Evolutionary conservation across 2,888 invertebrate genomes (phyloP).

Genomic region (Drosophila anomelani): DNA sequence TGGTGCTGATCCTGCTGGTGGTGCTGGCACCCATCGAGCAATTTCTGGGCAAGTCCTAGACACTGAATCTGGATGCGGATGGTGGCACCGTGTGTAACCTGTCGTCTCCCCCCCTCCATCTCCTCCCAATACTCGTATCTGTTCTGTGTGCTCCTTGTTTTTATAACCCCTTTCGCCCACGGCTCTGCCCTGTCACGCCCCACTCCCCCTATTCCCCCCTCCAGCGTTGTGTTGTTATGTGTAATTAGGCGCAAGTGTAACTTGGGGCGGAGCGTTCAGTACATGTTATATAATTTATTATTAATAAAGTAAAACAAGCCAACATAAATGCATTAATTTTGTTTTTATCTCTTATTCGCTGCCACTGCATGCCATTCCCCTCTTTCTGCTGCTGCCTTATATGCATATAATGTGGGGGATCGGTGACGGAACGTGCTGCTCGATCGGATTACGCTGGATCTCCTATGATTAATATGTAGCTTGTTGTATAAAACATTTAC

Average conservation of each 20-base stretch:
- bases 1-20: constrained; percentile 90
- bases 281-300: constrained; percentile 80
- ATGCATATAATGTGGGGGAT: constrained; percentile 27
- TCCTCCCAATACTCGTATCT: constrained; percentile 34
- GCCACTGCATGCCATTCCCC: constrained; percentile 3
- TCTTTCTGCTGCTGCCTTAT: background rate
- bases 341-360: constrained; percentile 39
- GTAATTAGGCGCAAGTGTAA: constrained; percentile 60
- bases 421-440: constrained; percentile 25
- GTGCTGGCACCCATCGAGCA: constrained; percentile 91
- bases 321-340: constrained; percentile 75
- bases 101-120: constrained; percentile 3
- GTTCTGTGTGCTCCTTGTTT: constrained; percentile 41
- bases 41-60: constrained; percentile 84
- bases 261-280: constrained; percentile 63
- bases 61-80: constrained; percentile 8
- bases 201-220: constrained; percentile 9
- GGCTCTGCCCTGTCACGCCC: constrained; percentile 21
- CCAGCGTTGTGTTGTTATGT: constrained; percentile 66
- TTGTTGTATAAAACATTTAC: constrained; percentile 42
- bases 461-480: constrained; percentile 33
- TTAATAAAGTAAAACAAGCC: constrained; percentile 78
- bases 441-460: constrained; percentile 31
- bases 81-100: constrained; percentile 14
- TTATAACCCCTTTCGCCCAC: constrained; percentile 35